Evolutionary conservation across 2,113 vertebrate species (phyloP).

Genomic region (Hystrix brachyura): DNA sequence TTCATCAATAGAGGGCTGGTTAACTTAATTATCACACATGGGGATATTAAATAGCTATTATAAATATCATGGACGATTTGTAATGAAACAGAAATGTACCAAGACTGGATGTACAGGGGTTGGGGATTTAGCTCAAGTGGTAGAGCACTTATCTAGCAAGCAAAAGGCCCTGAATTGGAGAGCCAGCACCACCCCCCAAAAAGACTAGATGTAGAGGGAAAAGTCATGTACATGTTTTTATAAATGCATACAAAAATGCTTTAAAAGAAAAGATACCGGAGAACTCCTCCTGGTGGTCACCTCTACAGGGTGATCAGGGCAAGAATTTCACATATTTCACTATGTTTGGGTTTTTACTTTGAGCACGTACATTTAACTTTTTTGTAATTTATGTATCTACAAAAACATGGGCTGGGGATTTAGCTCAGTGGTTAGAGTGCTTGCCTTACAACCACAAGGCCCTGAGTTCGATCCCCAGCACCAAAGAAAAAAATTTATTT

Average conservation of each 20-base stretch:
- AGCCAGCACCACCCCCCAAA: too few species aligned
- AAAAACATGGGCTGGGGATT: background rate
- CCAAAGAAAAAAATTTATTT: too few species aligned
- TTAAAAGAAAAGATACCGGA: background rate
- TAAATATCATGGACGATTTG: background rate
- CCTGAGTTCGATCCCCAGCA: too few species aligned
- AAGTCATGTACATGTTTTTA: background rate
- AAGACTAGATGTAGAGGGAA: background rate
- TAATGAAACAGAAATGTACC: background rate
- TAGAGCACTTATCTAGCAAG: too few species aligned
- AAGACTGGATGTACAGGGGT: background rate
- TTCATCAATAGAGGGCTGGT: background rate
- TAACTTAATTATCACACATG: background rate
- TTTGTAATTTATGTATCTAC: background rate
- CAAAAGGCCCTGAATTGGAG: too few species aligned
- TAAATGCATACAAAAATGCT: slow-evolving; percentile 13
- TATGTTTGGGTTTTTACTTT: background rate
- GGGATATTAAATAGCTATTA: background rate
- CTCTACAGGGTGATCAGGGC: background rate
- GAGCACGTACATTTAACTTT: background rate
- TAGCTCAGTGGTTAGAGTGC: background rate
- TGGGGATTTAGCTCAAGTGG: too few species aligned
- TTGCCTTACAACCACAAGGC: too few species aligned
- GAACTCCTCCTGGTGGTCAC: background rate
- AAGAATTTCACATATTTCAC: background rate